Evolutionary conservation across 1,140 invertebrate genomes (phyloP).

Genomic region (Drosophila erecta): DNA sequence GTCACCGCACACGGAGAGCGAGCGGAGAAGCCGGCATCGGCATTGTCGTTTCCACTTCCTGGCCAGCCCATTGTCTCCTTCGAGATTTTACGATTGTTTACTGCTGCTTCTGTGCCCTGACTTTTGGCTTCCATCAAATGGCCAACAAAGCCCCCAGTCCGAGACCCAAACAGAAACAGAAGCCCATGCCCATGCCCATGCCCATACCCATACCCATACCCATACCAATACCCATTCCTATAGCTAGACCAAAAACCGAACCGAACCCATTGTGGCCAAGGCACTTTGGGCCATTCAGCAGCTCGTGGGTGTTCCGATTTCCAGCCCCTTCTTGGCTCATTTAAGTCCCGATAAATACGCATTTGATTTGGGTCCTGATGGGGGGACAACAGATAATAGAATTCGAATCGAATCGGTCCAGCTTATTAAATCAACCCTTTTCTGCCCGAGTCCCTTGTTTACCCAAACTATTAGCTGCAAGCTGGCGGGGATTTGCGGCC

Average conservation of each 20-base stretch:
- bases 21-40: neutral
- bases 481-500: constrained; percentile 60
- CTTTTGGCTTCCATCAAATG: constrained; percentile 10
- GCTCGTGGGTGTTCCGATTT: constrained; percentile 56
- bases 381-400: constrained; percentile 65
- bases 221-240: no score
- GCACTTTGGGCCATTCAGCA: constrained; percentile 68
- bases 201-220: no score
- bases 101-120: constrained; percentile 4
- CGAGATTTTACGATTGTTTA: constrained; percentile 74
- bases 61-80: constrained; percentile 60
- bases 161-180: neutral
- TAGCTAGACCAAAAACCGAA: constrained; percentile 9
- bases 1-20: constrained; percentile 68
- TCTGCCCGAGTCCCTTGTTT: constrained; percentile 59
- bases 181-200: neutral
- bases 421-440: constrained; percentile 77
- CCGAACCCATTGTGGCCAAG: constrained; percentile 70
- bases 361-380: constrained; percentile 54
- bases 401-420: constrained; percentile 61
- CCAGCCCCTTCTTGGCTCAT: constrained; percentile 38
- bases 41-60: constrained; percentile 79
- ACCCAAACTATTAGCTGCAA: constrained; percentile 72
- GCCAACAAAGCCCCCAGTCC: constrained; percentile 5
- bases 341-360: constrained; percentile 76